A percentile compares a stretch with the other conserved stretches of the same genome.
Evolutionary conservation across 2,888 invertebrate species (phyloP).

Genomic region (Agriopis aurantiaria): DNA sequence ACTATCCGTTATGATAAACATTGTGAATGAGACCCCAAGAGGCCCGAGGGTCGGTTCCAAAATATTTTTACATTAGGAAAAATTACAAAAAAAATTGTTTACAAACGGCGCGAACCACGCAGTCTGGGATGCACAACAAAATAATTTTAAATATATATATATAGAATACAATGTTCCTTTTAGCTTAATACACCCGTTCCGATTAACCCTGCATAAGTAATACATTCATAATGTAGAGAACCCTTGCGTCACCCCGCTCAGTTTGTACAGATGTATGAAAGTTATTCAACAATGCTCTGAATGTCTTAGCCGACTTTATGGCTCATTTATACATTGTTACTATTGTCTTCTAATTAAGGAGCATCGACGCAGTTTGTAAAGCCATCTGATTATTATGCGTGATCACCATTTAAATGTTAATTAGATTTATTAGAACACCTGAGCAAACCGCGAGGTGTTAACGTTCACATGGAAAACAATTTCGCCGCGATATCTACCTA

Average conservation of each 20-base stretch:
- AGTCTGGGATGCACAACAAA: too few relatives aligned
- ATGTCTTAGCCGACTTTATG: conserved; percentile 69
- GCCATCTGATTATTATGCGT: conserved; percentile 83
- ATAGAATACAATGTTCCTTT: too few relatives aligned
- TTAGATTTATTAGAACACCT: conserved; percentile 81
- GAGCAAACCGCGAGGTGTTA: conserved; percentile 66
- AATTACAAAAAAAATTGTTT: too few relatives aligned
- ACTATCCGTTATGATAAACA: too few relatives aligned
- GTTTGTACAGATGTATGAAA: conserved; percentile 72
- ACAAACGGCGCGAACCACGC: too few relatives aligned
- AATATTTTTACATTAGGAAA: too few relatives aligned
- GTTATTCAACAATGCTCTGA: conserved; percentile 59
- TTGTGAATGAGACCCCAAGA: too few relatives aligned
- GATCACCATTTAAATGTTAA: conserved; percentile 85
- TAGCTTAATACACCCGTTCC: too few relatives aligned
- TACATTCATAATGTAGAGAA: conserved; percentile 8
- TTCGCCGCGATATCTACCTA: conserved; percentile 48
- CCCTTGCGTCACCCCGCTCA: conserved; percentile 53
- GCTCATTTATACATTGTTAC: conserved; percentile 70
- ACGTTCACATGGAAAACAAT: conserved; percentile 59
- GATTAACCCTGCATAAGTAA: background rate
- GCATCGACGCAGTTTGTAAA: conserved; percentile 75
- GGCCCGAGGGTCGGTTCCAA: too few relatives aligned
- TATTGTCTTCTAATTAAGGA: conserved; percentile 81
- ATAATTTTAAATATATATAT: too few relatives aligned